A percentile compares a stretch with the other conserved stretches of the same genome.
phyloP scores from a whole-genome alignment of 2,797 vertebrate species.

The Sciurus vulgaris region DNA sequence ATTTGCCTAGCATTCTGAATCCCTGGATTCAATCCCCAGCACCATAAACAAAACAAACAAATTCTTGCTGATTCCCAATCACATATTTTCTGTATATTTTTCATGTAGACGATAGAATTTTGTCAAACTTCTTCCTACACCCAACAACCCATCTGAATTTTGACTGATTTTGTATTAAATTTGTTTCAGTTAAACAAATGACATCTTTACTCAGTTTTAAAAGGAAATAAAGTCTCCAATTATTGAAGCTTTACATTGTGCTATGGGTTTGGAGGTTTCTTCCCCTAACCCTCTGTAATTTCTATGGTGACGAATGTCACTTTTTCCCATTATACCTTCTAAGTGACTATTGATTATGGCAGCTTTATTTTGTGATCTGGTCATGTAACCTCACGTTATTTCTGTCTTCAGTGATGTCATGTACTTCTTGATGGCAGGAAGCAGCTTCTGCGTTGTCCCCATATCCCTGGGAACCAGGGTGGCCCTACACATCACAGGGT shows the following conservation, averaged over 20 bases:
- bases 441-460: neutral
- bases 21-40: neutral
- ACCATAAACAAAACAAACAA: neutral
- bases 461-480: neutral
- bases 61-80: neutral
- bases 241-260: neutral
- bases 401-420: slow-evolving; percentile 4
- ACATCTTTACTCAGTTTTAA: neutral
- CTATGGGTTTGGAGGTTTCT: neutral
- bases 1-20: neutral
- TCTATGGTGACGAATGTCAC: neutral
- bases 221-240: neutral
- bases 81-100: neutral
- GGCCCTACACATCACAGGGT: neutral
- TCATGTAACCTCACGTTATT: neutral
- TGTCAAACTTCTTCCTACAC: neutral
- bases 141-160: neutral
- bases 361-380: neutral
- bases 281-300: neutral
- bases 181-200: neutral
- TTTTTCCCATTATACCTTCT: neutral
- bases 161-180: neutral
- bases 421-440: neutral
- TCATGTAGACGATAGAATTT: neutral
- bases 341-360: neutral